A percentile compares a stretch with the other conserved stretches of the same genome.
Conservation (phyloP, 2,113 vertebrate genomes). For the Bombycilla garrulus region DNA sequence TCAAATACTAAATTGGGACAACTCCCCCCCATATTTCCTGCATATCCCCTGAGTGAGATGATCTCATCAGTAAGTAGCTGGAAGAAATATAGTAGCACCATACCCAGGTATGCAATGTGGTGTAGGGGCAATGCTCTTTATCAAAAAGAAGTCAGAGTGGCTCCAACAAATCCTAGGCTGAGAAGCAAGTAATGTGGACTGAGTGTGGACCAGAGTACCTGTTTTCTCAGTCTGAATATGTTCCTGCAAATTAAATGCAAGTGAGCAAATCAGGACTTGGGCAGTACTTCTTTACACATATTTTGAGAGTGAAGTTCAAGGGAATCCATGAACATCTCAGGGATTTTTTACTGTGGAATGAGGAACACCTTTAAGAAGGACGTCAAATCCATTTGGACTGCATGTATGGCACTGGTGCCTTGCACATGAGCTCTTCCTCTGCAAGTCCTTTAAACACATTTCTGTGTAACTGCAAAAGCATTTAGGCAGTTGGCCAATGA, state of each 20-base stretch:
- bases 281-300: background rate
- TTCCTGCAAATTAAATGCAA: background rate
- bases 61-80: background rate
- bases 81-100: background rate
- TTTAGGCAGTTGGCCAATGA: background rate
- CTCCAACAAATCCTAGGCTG: background rate
- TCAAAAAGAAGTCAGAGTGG: background rate
- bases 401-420: background rate
- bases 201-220: background rate
- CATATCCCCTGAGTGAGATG: background rate
- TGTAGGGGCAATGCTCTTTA: background rate
- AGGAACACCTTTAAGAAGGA: background rate
- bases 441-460: background rate
- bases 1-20: background rate
- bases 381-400: background rate
- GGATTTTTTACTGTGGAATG: background rate
- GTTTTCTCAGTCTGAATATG: background rate
- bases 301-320: background rate
- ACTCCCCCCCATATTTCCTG: background rate
- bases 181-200: background rate
- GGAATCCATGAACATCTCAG: background rate
- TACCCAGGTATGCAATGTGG: background rate
- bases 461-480: background rate
- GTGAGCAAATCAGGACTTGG: background rate
- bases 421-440: background rate